A percentile compares a stretch with the other conserved stretches of the same genome.
Conservation (phyloP, 2,888 invertebrate species). For the Bombylius major region DNA sequence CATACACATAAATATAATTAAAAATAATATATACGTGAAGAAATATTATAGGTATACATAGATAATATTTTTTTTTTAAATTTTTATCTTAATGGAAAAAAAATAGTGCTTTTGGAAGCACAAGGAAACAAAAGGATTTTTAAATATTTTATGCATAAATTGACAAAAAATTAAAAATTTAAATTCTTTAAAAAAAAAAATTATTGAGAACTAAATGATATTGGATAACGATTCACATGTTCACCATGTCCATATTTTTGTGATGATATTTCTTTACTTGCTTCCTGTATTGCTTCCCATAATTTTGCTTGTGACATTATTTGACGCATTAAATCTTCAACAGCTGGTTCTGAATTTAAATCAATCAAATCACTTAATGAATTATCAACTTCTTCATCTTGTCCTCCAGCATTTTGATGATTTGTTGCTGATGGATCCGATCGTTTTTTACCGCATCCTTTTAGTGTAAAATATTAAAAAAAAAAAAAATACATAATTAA, state of each 20-base stretch:
- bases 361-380: constrained; percentile 53
- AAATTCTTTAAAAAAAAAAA: background rate
- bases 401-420: constrained; percentile 12
- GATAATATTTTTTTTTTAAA: too few relatives aligned
- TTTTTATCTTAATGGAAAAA: too few relatives aligned
- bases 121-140: too few relatives aligned
- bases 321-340: constrained; percentile 62
- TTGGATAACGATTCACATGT: constrained; percentile 3
- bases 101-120: too few relatives aligned
- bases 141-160: too few relatives aligned
- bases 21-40: too few relatives aligned
- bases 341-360: constrained; percentile 54
- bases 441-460: constrained; percentile 67
- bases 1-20: too few relatives aligned
- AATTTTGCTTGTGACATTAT: constrained; percentile 66
- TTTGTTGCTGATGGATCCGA: constrained; percentile 28
- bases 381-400: constrained; percentile 41
- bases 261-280: constrained; percentile 54
- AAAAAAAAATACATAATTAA: too few relatives aligned
- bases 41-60: too few relatives aligned
- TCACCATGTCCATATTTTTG: constrained; percentile 37
- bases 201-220: constrained; percentile 10
- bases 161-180: background rate
- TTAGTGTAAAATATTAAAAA: background rate
- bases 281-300: constrained; percentile 70